Evolutionary conservation across 2,888 invertebrate genomes (phyloP), one percentile per base, ranked within the genome.

Genomic region (Chaitophorus viminalis): DNA sequence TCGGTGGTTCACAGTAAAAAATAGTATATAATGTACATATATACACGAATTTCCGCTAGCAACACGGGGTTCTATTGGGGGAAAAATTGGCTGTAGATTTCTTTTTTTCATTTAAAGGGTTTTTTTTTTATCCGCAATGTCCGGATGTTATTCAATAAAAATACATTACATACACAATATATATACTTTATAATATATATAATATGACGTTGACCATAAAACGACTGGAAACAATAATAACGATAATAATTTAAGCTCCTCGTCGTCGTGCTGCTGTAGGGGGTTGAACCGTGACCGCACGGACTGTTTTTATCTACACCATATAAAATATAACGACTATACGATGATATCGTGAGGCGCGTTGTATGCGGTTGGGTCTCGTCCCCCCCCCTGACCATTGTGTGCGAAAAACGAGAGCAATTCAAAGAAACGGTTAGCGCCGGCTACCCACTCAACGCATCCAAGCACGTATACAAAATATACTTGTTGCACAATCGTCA

Each of bases 401-500:
- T 54, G 54, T 60, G n/a, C 74, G 33, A 36, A 60, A 74, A 83
- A 60, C 36, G 18, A 83, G 36, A 25, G 74, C 14, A 29, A 36
- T 74, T n/a, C 74, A 33, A 29, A 11, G 18, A 74, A 21, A 82
- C 72, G 36, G 39, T 65, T 81, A 70, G 39, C 31, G 39, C 68
- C 68, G 39, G 81, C 39, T 46, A 81, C 39, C 60, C 17, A 52
- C n/a, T 65, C 3, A 21, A n/a, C 39, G 39, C 60, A 46, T 84
- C 85, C 85, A 39, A 86, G 78, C 86, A 79, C 72, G 86, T 86
- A 70, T 72, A 6, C 46, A 46, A 46, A 52, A 14, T 31, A 21
- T 21, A 86, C 86, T 86, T 86, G 86, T 86, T 86, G 86, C 86
- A 18, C 85, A 14, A 77, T 52, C 77, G 21, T 85, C 46, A 46